Evolutionary conservation across 2,888 invertebrate species (phyloP).

Genomic region (Chaetoderma sp.): DNA sequence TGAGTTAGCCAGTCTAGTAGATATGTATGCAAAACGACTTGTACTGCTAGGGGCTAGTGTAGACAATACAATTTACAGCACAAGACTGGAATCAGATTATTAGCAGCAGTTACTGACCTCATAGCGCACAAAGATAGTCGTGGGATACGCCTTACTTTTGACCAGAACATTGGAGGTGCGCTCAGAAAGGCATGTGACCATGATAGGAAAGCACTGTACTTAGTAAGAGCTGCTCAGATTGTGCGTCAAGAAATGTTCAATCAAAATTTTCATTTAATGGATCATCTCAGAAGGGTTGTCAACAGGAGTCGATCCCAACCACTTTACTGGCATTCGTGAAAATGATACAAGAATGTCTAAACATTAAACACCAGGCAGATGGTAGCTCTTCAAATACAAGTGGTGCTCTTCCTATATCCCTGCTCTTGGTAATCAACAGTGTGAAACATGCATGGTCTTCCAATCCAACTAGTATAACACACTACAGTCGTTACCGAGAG

Average conservation of each 20-base stretch:
- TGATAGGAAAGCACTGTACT: background rate
- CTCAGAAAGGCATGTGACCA: background rate
- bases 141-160: background rate
- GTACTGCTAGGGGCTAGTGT: background rate
- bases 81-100: background rate
- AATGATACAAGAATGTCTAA: background rate
- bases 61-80: background rate
- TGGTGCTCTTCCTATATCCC: conserved; percentile 2
- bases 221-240: background rate
- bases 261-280: conserved; percentile 7
- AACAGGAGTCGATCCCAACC: conserved; percentile 2
- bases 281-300: conserved; percentile 6
- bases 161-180: background rate
- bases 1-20: too few relatives aligned
- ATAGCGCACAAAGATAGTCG: conserved; percentile 10
- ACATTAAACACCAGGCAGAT: background rate
- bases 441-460: background rate
- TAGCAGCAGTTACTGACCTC: background rate
- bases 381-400: background rate
- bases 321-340: conserved; percentile 4
- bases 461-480: too few relatives aligned
- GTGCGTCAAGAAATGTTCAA: conserved; percentile 8
- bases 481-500: conserved; percentile 11
- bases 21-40: background rate
- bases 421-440: background rate